Base-by-base conservation (phyloP, 2,888 invertebrate species). In the Ennomos erosarius region DNA sequence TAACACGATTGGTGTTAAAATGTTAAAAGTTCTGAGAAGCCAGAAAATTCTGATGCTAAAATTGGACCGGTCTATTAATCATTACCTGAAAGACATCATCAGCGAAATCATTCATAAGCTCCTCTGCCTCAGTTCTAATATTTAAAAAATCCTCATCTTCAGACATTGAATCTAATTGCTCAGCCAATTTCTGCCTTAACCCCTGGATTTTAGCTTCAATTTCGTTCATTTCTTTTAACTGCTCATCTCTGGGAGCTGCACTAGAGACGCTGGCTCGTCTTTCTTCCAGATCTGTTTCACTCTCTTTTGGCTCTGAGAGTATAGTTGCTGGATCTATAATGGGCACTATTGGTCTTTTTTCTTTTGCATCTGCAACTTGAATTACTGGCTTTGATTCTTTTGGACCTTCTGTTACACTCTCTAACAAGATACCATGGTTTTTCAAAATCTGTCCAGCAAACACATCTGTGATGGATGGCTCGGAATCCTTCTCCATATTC, bases 121-220 rank as follows among this genome's bases (percentile, higher is more conserved):
- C 93, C 56, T 93, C 94, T 12, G 94, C 94, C 73, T 95, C 95
- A 43, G 94, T 94, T 66, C 94, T 93, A 35, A 95, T 92, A 80
- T 94, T 95, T 37, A 94, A 84, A 75, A 94, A 94, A 78, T 95
- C 95, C 66, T 95, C 95, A 78, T 94, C 94, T 64, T 94, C 94
- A 6, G 93, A 93, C 82, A 94, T 93, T 61, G 93, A 93, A 65
- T 93, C 92, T 42, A 94, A 78, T 57, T 91, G 90, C 51, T 90
- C 88, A 0, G 77, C 82, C 51, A 90, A 78, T 76, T 91, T 92
- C 65, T 88, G 87, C 68, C 87, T 90, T 53, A 90, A 73, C 0
- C 88, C 90, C 61, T 87, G 85, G 51, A 95, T 95, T 82, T 95
- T 94, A 64, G 93, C 93, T 84, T 95, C 95, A 67, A 95, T 94